Conservation (phyloP, 2,888 invertebrate species). For the Blastobasis adustella region DNA sequence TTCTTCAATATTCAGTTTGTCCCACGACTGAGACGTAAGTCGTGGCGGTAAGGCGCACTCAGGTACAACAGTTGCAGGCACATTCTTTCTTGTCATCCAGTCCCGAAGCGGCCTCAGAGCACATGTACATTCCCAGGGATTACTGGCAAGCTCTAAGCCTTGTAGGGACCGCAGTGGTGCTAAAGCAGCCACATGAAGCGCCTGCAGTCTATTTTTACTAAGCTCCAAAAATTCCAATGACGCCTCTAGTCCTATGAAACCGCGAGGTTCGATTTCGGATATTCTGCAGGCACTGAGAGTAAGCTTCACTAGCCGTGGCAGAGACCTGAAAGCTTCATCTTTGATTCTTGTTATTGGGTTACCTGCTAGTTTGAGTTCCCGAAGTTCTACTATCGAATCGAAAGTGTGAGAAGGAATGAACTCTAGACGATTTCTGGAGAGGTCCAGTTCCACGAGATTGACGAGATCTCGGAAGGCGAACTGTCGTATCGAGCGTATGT, state of each 20-base stretch:
- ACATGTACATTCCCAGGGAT: constrained; percentile 90
- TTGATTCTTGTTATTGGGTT: constrained; percentile 83
- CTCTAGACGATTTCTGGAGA: constrained; percentile 82
- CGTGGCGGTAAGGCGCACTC: constrained; percentile 80
- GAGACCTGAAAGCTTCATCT: constrained; percentile 79
- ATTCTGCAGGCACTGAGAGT: constrained; percentile 85
- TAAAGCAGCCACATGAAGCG: constrained; percentile 79
- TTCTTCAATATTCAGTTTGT: constrained; percentile 84
- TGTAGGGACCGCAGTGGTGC: constrained; percentile 81
- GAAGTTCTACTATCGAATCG: constrained; percentile 81
- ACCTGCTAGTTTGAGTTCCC: constrained; percentile 83
- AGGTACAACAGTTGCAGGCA: constrained; percentile 80
- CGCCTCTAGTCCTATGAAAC: constrained; percentile 82
- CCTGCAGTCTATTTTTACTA: constrained; percentile 82
- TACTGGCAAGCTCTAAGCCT: constrained; percentile 84
- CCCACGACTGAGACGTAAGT: constrained; percentile 80
- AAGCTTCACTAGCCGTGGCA: constrained; percentile 81
- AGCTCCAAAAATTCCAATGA: constrained; percentile 85
- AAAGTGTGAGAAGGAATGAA: constrained; percentile 84
- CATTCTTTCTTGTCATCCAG: constrained; percentile 86
- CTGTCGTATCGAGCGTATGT: constrained; percentile 79
- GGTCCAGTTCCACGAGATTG: constrained; percentile 87
- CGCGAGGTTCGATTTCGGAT: constrained; percentile 78
- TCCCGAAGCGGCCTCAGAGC: constrained; percentile 81
- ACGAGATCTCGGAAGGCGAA: constrained; percentile 85